Conservation (phyloP, 1,140 invertebrate species). For the Brachionus rotundiformis region DNA sequence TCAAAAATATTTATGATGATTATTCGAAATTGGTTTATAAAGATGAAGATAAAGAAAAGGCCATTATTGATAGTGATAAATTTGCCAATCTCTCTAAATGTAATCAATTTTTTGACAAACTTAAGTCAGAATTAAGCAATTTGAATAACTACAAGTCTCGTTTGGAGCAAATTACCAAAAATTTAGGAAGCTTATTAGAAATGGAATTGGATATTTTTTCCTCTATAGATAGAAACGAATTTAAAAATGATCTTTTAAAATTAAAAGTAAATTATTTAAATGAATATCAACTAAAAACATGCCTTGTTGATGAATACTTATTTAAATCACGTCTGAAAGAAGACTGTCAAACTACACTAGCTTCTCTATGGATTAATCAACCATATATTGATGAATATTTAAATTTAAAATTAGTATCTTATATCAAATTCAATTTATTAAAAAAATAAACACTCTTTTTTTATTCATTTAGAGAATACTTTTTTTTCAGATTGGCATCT, state of each 20-base stretch:
- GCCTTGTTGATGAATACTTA: background rate
- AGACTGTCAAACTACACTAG: constrained; percentile 1
- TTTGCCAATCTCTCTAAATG: background rate
- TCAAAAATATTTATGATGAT: background rate
- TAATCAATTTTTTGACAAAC: background rate
- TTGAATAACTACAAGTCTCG: background rate
- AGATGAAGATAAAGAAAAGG: background rate
- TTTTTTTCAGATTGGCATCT: background rate
- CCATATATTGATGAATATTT: constrained; percentile 4
- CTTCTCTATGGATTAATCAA: constrained; percentile 4
- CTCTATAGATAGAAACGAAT: background rate
- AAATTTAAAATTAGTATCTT: constrained; percentile 21
- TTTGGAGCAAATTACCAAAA: background rate
- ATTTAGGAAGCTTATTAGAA: background rate
- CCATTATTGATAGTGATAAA: background rate
- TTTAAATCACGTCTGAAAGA: background rate
- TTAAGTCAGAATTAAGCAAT: background rate
- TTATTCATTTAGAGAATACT: background rate
- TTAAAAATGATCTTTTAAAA: background rate
- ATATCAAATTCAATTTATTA: constrained; percentile 17
- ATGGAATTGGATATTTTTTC: background rate
- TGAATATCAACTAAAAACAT: constrained; percentile 27
- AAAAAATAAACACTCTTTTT: background rate
- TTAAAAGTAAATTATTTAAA: background rate
- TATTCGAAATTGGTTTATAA: background rate